Base-by-base conservation (phyloP, 1,140 invertebrate species). In the Latrodectus geometricus region DNA sequence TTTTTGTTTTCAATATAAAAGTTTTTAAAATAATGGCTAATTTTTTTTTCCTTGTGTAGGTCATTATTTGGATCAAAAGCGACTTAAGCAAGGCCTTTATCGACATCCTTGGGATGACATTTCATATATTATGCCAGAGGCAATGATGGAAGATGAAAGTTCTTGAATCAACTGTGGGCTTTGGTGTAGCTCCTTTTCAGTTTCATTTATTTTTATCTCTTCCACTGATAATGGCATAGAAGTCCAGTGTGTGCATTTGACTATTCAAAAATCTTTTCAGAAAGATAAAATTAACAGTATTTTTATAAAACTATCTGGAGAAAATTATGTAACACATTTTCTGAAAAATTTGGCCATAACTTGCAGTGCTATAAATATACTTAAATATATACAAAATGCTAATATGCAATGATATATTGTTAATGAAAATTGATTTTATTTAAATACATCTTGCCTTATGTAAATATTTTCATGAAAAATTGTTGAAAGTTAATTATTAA, bases 41-140 rank as follows among this genome's bases (percentile, higher is more conserved):
- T 70, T 4, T 88, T 80, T n/a, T 76, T 48, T 88, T 92, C 72
- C 88, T 3, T 35, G 35, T 35, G 5, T 35, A 95, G 95, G 98
- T 72, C 99, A 99, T 91, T 99, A 96, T 90, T 94, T 99, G 93
- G 99, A 99, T 92, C 99, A 99, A 92, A 99, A 98, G 92, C 93
- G 98, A 88, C 93, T 99, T 91, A 99, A 99, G 91, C 99, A 99
- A 93, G 98, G 98, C 15, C 93, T 99, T 9, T 99, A 99, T 92
- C 95, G 99, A 89, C 98, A 99, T 92, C 99, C 99, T 17, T 99
- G 98, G 98, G 99, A 99, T 91, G 99, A 99, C 91, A 99, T 99
- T 92, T 98, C 97, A 8, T 99, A 99, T 91, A 96, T 99, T 90
- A 93, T 99, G 89, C 96, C 96, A 3, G 96, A 97, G 52, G 52